Percentiles rank a stretch among this genome's conserved stretches.
Evolutionary conservation across 30 jellyfish, hydroid and myxozoan species (phyloP).

Genomic region (Haliclystus octoradiatus): DNA sequence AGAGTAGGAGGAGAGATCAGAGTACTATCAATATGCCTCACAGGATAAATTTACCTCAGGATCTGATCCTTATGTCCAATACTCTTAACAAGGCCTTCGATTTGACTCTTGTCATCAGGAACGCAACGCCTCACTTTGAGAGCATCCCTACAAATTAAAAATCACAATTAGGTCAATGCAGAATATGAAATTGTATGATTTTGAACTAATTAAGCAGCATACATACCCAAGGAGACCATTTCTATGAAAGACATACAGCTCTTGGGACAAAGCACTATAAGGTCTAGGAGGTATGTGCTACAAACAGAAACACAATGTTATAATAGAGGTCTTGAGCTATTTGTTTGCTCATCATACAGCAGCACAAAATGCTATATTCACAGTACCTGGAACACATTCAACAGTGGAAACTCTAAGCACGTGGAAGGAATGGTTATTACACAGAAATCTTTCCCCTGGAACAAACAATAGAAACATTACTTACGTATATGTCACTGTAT

Average conservation of each 20-base stretch:
- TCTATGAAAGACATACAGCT: conserved; percentile 72
- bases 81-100: not conserved
- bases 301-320: conserved; percentile 3
- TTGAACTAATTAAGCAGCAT: no score
- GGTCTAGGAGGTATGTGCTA: conserved; percentile 90
- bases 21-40: no score
- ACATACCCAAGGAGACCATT: conserved; percentile 70
- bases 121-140: not conserved
- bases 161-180: not conserved
- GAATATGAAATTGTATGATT: not conserved
- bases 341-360: no score
- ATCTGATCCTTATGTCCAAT: no score
- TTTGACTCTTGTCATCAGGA: not conserved
- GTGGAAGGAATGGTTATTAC: conserved; percentile 76
- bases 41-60: no score
- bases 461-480: not conserved
- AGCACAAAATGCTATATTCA: no score
- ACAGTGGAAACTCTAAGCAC: conserved; percentile 78
- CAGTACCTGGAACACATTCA: conserved; percentile 70
- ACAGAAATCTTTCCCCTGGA: conserved; percentile 59
- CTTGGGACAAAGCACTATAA: conserved; percentile 71
- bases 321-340: not conserved
- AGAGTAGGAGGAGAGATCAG: no score
- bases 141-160: not conserved
- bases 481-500: no score